Conservation (phyloP, 2,113 vertebrate species). For the Toxotes chatareus region DNA sequence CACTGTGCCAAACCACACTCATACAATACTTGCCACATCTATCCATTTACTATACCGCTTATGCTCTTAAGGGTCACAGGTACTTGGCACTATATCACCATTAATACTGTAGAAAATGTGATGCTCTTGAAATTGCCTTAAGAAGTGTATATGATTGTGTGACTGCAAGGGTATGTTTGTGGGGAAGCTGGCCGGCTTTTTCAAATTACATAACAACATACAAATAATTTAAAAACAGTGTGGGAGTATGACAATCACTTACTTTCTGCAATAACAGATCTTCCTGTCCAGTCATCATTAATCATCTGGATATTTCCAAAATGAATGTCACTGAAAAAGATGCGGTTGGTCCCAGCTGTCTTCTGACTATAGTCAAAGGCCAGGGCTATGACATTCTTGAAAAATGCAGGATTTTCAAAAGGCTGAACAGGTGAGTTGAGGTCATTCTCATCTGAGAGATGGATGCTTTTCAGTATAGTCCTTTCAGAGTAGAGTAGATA, state of each 20-base stretch:
- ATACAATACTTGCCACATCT: no score
- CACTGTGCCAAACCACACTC: not conserved
- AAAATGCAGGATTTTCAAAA: slow-evolving; percentile 93
- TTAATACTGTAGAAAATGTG: not conserved
- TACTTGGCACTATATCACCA: not conserved
- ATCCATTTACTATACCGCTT: no score
- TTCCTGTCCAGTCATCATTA: slow-evolving; percentile 94
- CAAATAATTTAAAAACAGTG: not conserved
- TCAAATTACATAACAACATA: not conserved
- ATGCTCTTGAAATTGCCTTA: not conserved
- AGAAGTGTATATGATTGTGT: not conserved
- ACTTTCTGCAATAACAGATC: slow-evolving; percentile 93
- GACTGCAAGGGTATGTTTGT: not conserved
- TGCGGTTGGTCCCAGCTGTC: slow-evolving; percentile 89
- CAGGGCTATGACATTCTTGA: slow-evolving; percentile 95
- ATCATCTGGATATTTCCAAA: slow-evolving; percentile 98
- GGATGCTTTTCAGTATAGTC: slow-evolving; percentile 96
- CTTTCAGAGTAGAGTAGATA: slow-evolving; percentile 97
- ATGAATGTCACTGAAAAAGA: slow-evolving; percentile 97
- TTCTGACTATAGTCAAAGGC: slow-evolving; percentile 93
- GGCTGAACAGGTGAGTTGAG: slow-evolving; percentile 95
- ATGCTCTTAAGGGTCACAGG: no score
- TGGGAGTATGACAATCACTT: slow-evolving; percentile 77
- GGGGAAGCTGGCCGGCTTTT: not conserved
- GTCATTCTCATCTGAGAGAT: slow-evolving; percentile 96